Conservation (phyloP, 2,888 invertebrate species). For the Folsomia manolachei region DNA sequence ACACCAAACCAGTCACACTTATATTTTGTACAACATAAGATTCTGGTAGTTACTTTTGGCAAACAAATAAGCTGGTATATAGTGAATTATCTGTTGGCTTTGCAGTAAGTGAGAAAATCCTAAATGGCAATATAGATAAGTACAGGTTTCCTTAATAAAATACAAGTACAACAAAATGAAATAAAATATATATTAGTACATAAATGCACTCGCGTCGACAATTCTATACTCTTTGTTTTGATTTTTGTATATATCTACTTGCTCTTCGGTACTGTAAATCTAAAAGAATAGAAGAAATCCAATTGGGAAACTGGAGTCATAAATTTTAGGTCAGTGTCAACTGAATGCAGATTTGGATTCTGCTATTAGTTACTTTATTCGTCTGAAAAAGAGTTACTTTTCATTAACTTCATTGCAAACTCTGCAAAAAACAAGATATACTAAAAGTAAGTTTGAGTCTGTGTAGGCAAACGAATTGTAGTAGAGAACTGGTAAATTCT, state of each 20-base stretch:
- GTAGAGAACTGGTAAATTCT: too few species aligned
- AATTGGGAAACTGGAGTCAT: conserved; percentile 8
- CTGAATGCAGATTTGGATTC: background rate
- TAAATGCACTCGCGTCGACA: background rate
- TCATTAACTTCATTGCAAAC: too few species aligned
- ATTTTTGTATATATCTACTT: background rate
- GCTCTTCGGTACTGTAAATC: background rate
- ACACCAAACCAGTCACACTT: too few species aligned
- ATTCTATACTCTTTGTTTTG: background rate
- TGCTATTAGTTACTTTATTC: too few species aligned
- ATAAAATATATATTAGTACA: background rate
- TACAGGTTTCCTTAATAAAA: too few species aligned
- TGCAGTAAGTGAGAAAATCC: background rate
- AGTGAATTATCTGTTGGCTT: background rate
- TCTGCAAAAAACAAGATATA: too few species aligned
- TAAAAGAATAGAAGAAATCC: background rate
- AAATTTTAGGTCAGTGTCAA: conserved; percentile 3
- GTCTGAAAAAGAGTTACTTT: too few species aligned
- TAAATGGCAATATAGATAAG: background rate
- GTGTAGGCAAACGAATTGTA: too few species aligned
- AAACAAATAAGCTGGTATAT: background rate
- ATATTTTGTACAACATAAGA: too few species aligned
- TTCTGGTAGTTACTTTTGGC: too few species aligned
- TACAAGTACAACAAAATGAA: background rate
- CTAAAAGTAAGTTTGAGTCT: too few species aligned